Percentiles rank a stretch among this genome's conserved stretches.
These are phyloP conservation scores for Apogon hyalosoma DNA, from an alignment of 2,797 vertebrate genomes.

Conservation along the genomic window DNA sequence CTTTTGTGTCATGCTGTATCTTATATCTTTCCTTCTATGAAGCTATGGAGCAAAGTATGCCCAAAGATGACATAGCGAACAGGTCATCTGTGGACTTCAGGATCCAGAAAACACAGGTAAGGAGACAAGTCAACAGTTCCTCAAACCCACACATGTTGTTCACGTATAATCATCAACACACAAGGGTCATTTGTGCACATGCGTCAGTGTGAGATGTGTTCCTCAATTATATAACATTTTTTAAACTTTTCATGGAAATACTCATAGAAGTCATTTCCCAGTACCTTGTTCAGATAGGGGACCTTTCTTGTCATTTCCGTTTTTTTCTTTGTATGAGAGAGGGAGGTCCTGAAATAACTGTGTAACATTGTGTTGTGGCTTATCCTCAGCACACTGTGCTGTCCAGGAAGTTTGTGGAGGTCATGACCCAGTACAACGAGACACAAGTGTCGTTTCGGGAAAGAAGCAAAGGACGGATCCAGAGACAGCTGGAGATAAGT, in stretches of 20 bases:
- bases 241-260: not conserved
- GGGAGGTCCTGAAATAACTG: not conserved
- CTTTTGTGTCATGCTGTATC: conserved; percentile 3
- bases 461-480: conserved; percentile 94
- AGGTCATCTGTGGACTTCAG: conserved; percentile 89
- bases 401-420: conserved; percentile 95
- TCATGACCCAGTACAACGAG: conserved; percentile 95
- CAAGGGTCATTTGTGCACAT: not conserved
- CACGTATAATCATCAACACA: not conserved
- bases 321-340: no score
- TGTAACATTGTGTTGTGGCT: conserved; percentile 24
- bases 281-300: not conserved
- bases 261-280: not conserved
- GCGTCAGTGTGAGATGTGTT: not conserved
- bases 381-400: conserved; percentile 89
- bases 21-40: conserved; percentile 17
- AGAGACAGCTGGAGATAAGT: conserved; percentile 98
- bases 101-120: conserved; percentile 95
- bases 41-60: conserved; percentile 92
- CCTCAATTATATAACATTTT: not conserved
- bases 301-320: no score
- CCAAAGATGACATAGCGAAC: conserved; percentile 85
- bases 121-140: not conserved
- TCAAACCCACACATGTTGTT: not conserved
- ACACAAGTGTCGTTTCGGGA: conserved; percentile 95